Base-by-base conservation (phyloP, 2,888 invertebrate genomes). In the Trachelus tabidus region DNA sequence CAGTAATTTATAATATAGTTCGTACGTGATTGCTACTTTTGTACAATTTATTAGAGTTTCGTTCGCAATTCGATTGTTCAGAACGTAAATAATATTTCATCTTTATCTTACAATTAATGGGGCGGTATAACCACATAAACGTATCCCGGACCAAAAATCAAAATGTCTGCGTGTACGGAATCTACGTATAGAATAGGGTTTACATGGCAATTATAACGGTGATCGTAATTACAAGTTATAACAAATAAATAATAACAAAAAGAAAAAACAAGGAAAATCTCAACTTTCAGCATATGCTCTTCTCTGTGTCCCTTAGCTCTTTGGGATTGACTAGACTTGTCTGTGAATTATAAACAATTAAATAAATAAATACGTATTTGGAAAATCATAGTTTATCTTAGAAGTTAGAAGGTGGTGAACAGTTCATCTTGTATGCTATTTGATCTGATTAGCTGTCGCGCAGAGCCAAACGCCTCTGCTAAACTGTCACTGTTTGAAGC, bases 381-480 rank as follows among this genome's bases (percentile, higher is more conserved):
- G 86, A 89, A 88, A 88, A 86, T 85, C 81, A 81, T 79, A 81
- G 80, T 81, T 84, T 87, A 88, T 82, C 80, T 86, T 83, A 85
- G 81, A 81, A 80, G 81, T 86, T 87, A 91, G 83, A 91, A 90
- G 56, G 92, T 90, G 76, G 94, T 94, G 85, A 94, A 93, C 85
- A 97, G 93, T 92, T 97, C 97, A 88, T 97, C 97, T 91, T 96
- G 96, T 92, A 97, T 95, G 93, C 96, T 96, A 92, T 96, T 96
- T 82, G 97, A 97, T 90, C 97, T 92, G 85, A 94, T 92, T 82
- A 96, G 93, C 83, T 93, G 93, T 71, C 94, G 92, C 75, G 94
- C 92, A 23, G 94, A 92, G 56, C 94, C 93, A 82, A 93, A 92
- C 30, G 94, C 94, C 73, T 93, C 93, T 34, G 92, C 89, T 78